These are phyloP conservation scores for Aproaerema taeniolella DNA, from an alignment of 2,888 invertebrate species.

Conservation along the genomic window DNA sequence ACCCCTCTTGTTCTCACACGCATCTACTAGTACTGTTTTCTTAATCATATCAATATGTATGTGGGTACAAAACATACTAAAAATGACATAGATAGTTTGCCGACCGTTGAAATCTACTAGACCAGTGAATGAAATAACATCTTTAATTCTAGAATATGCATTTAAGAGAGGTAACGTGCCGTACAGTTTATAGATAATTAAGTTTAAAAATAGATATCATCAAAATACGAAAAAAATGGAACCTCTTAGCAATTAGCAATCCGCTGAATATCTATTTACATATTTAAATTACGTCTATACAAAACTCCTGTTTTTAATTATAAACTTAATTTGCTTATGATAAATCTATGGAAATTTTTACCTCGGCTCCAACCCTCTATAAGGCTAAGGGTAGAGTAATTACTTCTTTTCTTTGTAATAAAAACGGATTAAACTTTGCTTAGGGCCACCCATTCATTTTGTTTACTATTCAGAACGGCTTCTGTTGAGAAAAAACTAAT, in stretches of 20 bases:
- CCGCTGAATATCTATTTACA: conserved; percentile 61
- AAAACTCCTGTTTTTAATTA: conserved; percentile 77
- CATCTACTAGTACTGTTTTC: too few relatives aligned
- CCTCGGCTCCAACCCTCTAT: conserved; percentile 71
- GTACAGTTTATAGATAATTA: too few relatives aligned
- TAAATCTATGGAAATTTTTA: conserved; percentile 78
- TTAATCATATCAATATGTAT: too few relatives aligned
- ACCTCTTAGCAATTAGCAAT: conserved; percentile 41
- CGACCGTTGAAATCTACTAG: too few relatives aligned
- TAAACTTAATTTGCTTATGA: conserved; percentile 78
- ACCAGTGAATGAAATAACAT: too few relatives aligned
- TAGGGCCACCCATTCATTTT: conserved; percentile 74
- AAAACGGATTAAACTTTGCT: conserved; percentile 78
- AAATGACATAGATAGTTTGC: too few relatives aligned
- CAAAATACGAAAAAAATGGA: conserved; percentile 22
- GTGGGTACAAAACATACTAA: too few relatives aligned
- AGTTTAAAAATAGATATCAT: too few relatives aligned
- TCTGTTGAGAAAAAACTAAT: conserved; percentile 69
- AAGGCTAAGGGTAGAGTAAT: conserved; percentile 74
- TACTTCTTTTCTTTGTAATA: conserved; percentile 78
- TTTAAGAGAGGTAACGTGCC: too few relatives aligned
- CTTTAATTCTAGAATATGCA: too few relatives aligned
- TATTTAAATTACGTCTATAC: conserved; percentile 74
- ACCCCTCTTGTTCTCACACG: too few relatives aligned
- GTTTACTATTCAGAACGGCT: conserved; percentile 73